These are phyloP conservation scores for Thereva nobilitata DNA, from an alignment of 2,888 invertebrate species.

Conservation along the genomic window DNA sequence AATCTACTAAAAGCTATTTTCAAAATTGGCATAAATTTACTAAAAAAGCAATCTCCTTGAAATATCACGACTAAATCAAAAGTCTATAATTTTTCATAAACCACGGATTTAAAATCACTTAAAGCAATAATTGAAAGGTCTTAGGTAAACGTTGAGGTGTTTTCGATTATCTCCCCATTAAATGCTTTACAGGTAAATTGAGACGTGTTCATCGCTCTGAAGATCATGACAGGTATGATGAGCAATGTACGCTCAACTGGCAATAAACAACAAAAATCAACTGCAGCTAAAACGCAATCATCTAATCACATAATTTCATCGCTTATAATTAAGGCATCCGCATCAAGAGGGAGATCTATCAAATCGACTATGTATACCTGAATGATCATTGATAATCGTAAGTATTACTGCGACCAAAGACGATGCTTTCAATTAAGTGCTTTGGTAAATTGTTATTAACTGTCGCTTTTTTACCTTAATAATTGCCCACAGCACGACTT, in stretches of 20 bases:
- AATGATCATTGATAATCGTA: neutral
- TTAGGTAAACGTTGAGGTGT: constrained; percentile 30
- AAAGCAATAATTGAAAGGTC: constrained; percentile 21
- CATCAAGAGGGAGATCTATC: neutral
- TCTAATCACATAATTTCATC: constrained; percentile 27
- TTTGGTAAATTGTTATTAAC: constrained; percentile 28
- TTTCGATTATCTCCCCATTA: constrained; percentile 33
- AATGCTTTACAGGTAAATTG: constrained; percentile 30
- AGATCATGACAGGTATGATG: constrained; percentile 30
- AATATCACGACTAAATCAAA: constrained; percentile 24
- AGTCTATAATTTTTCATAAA: constrained; percentile 20
- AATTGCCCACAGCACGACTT: constrained; percentile 23
- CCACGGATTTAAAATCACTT: constrained; percentile 3
- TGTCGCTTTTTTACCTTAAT: neutral
- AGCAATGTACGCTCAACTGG: constrained; percentile 9
- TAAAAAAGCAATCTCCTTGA: constrained; percentile 22
- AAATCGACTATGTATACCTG: neutral
- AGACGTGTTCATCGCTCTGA: constrained; percentile 21
- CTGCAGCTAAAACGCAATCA: constrained; percentile 18
- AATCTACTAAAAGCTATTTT: too few species aligned
- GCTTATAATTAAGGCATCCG: constrained; percentile 24
- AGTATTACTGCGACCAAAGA: neutral
- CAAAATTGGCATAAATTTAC: too few species aligned
- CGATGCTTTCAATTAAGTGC: constrained; percentile 17
- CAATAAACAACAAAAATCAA: constrained; percentile 22